phyloP scores from a whole-genome alignment of 2,888 invertebrate genomes.

The Pseudococcus longispinus region DNA sequence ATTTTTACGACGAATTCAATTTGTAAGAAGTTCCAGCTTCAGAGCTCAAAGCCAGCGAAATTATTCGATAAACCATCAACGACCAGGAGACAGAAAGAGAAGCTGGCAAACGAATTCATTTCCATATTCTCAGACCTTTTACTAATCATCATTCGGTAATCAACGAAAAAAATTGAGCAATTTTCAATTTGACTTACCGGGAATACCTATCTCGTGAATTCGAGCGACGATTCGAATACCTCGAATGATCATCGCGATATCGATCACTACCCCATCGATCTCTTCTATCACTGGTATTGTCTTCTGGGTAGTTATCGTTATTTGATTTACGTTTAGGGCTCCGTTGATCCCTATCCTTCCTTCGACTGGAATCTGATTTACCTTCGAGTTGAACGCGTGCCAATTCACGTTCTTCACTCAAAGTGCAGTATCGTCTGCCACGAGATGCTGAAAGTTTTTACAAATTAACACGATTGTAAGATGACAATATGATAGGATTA shows the following conservation, averaged over 20 bases:
- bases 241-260: constrained; percentile 14
- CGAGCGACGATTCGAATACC: constrained; percentile 10
- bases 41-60: neutral
- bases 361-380: neutral
- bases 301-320: neutral
- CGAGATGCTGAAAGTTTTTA: neutral
- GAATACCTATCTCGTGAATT: constrained; percentile 42
- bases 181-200: neutral
- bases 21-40: neutral
- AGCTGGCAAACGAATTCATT: constrained; percentile 38
- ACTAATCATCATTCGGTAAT: constrained; percentile 43
- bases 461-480: neutral
- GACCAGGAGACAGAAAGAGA: too few relatives aligned
- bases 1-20: neutral
- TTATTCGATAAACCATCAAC: neutral
- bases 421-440: constrained; percentile 13
- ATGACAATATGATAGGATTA: neutral
- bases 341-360: constrained; percentile 20
- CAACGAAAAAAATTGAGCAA: neutral
- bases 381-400: constrained; percentile 31
- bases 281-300: constrained; percentile 15
- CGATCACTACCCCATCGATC: constrained; percentile 41
- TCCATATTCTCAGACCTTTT: constrained; percentile 51
- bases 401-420: constrained; percentile 49
- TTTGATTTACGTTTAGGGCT: constrained; percentile 29